phyloP scores from a whole-genome alignment of 2,113 vertebrate species.

The Atherinomorus stipes region DNA sequence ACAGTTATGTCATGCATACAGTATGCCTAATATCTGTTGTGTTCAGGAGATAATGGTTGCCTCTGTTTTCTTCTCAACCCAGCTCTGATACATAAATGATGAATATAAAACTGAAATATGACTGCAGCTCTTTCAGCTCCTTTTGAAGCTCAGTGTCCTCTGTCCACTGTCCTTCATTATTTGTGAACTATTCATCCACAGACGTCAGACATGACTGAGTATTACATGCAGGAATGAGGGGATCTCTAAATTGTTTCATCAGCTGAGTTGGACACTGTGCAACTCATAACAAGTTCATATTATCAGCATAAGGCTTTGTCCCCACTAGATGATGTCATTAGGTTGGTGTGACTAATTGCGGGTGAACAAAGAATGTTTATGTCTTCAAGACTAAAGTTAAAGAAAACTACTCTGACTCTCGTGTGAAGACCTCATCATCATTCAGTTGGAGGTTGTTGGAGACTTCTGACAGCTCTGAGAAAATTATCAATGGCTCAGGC shows the following conservation, averaged over 20 bases:
- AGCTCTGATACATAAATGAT: not conserved
- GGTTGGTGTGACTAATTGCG: conserved; percentile 26
- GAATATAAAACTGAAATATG: not conserved
- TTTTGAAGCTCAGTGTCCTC: conserved; percentile 16
- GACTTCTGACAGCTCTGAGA: not conserved
- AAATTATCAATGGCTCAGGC: conserved; percentile 4
- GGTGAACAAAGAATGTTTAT: conserved; percentile 43
- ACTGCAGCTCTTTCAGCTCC: conserved; percentile 15
- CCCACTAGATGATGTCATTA: conserved; percentile 51
- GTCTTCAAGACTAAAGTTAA: conserved; percentile 28
- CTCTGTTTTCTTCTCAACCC: too few species aligned
- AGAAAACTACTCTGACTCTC: conserved; percentile 45
- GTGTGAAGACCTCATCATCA: conserved; percentile 46
- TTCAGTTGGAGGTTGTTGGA: conserved; percentile 11
- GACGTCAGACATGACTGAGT: not conserved
- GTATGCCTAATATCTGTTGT: too few species aligned
- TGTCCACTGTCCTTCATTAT: conserved; percentile 16
- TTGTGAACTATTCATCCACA: conserved; percentile 6
- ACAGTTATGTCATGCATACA: too few species aligned
- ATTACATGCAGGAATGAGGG: conserved; percentile 23
- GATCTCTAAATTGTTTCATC: conserved; percentile 46
- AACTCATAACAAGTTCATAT: conserved; percentile 42
- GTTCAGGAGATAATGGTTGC: too few species aligned
- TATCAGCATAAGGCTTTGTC: conserved; percentile 36
- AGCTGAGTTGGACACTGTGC: conserved; percentile 22